Evolutionary conservation across 2,888 invertebrate species (phyloP), one percentile per base, ranked within the genome.

Genomic region (Pollenia griseotomentosa): DNA sequence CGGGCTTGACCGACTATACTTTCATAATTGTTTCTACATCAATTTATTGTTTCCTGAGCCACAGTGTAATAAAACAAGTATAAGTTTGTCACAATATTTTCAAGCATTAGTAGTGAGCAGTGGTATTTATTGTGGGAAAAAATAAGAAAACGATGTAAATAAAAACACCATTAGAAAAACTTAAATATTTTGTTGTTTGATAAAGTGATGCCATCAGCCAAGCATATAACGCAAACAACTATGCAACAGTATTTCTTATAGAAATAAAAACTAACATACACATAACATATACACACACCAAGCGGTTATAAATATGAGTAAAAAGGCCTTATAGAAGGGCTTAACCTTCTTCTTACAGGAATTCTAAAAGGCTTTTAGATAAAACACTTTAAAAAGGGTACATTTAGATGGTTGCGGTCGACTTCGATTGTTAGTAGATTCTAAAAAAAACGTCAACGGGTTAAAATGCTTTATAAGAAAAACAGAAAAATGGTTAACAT

Each of bases 161-260:
- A 74, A 66, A 68, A 79, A 46, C 40, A 40, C 19, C 75, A 77
- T 70, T 83, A 83, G 53, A 82, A 68, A 53, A 23, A 71, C 55
- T 70, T 75, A 19, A 11, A 66, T 65, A 23, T 71, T 61, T 83
- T 75, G 59, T 68, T 44, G 68, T 42, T 75, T 75, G 82, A 75
- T 82, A 75, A 51, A 82, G 75, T 75, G 63, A 55, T 83, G 68
- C 44, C 55, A 82, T 65, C 65, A 73, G 61, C 51, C n/a, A 42
- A 70, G 42, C 70, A 55, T 23, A 42, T 14, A 44, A 23, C 40
- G 61, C 70, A 63, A 63, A 63, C 46, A 83, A 65, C 79, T 73
- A 79, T 83, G 74, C 79, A 83, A 79, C 57, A 79, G 75, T 70
- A 86, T 83, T 79, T 70, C 61, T 82, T 70, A 51, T 19, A 10